Evolutionary conservation across 2,888 invertebrate species (phyloP).

Genomic region (Hedya salicella): DNA sequence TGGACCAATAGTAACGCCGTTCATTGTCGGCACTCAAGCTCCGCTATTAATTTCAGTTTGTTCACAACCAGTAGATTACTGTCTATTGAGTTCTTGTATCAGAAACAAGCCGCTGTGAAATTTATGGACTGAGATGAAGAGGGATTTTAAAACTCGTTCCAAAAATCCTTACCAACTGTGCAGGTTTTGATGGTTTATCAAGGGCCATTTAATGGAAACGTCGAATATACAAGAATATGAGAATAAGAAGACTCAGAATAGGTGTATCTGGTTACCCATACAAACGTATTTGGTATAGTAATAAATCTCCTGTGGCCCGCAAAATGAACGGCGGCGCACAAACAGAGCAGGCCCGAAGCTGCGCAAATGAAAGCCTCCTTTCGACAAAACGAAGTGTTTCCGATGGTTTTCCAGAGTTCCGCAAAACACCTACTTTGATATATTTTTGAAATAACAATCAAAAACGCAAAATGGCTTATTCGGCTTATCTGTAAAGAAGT

Average conservation of each 20-base stretch:
- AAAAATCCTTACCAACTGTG: no score
- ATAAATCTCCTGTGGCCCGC: constrained; percentile 16
- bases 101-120: not conserved
- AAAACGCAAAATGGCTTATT: no score
- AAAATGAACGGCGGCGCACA: no score
- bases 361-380: constrained; percentile 54
- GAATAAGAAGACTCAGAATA: no score
- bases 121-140: not conserved
- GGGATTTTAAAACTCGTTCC: not conserved
- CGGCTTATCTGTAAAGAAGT: no score
- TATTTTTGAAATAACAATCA: no score
- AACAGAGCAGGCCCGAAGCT: constrained; percentile 45
- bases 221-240: no score
- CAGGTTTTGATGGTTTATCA: no score
- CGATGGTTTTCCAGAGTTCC: constrained; percentile 50
- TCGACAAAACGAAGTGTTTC: constrained; percentile 53
- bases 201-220: no score
- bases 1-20: constrained; percentile 16
- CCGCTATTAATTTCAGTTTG: constrained; percentile 27
- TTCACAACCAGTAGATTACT: constrained; percentile 25
- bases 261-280: no score
- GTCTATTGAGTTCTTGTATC: constrained; percentile 21
- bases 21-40: constrained; percentile 21
- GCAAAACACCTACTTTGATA: not conserved
- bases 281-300: no score